Evolutionary conservation across 2,113 vertebrate species (phyloP).

Genomic region (Callionymus lyra): DNA sequence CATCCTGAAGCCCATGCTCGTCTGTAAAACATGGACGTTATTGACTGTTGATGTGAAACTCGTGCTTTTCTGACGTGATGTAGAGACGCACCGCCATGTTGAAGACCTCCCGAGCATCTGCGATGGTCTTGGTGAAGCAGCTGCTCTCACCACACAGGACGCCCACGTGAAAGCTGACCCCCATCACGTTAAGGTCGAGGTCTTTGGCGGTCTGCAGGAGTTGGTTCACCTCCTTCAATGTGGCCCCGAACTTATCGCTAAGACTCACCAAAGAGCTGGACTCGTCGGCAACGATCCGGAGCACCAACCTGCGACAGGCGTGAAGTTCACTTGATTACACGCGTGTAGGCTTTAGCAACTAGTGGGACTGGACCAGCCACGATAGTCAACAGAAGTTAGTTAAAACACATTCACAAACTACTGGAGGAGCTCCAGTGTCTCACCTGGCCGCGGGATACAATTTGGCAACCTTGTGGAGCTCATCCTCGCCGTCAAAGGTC

Average conservation of each 20-base stretch:
- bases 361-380: too few relatives aligned
- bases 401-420: too few relatives aligned
- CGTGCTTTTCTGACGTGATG: too few relatives aligned
- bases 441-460: constrained; percentile 81
- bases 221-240: constrained; percentile 69
- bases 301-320: constrained; percentile 69
- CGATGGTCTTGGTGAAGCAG: constrained; percentile 77
- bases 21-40: constrained; percentile 41
- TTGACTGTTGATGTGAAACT: too few relatives aligned
- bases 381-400: too few relatives aligned
- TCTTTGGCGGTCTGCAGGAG: constrained; percentile 78
- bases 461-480: constrained; percentile 80
- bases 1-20: constrained; percentile 77
- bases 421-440: too few relatives aligned
- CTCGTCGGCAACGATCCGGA: constrained; percentile 84
- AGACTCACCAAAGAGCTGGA: constrained; percentile 78
- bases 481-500: constrained; percentile 88
- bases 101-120: constrained; percentile 79
- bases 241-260: constrained; percentile 86
- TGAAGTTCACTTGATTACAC: too few relatives aligned
- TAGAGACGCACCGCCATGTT: constrained; percentile 53
- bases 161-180: constrained; percentile 87
- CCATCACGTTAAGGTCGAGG: constrained; percentile 76
- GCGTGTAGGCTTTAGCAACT: too few relatives aligned
- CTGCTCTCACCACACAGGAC: constrained; percentile 78